These are phyloP conservation scores for Oegoconia quadripuncta DNA, from an alignment of 2,888 invertebrate genomes.

Conservation along the genomic window DNA sequence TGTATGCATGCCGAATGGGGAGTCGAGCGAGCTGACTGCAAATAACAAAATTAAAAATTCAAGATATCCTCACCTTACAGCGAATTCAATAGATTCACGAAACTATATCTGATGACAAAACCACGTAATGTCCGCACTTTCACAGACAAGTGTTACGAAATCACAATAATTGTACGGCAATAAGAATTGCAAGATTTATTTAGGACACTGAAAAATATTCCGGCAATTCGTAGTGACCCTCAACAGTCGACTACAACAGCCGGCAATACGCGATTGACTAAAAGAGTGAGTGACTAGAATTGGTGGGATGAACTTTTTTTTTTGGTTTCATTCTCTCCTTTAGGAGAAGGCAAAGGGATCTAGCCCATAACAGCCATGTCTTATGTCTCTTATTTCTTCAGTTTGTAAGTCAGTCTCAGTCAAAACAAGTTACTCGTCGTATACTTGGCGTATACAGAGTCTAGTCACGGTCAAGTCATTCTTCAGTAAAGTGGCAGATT, in stretches of 20 bases:
- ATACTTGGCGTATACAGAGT: too few species aligned
- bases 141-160: constrained; percentile 47
- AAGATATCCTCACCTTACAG: constrained; percentile 58
- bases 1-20: constrained; percentile 28
- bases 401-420: too few species aligned
- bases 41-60: constrained; percentile 32
- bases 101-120: constrained; percentile 47
- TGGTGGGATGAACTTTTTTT: neutral
- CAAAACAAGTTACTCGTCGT: too few species aligned
- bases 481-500: too few species aligned
- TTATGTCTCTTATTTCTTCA: too few species aligned
- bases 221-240: constrained; percentile 62
- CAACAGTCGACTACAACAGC: constrained; percentile 57
- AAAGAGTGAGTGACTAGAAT: constrained; percentile 18
- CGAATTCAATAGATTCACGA: constrained; percentile 48
- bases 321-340: too few species aligned
- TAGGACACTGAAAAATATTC: constrained; percentile 48
- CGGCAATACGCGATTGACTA: constrained; percentile 63
- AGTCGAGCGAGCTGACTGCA: neutral
- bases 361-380: too few species aligned
- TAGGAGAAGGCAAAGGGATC: too few species aligned
- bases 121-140: constrained; percentile 51
- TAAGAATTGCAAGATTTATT: constrained; percentile 29
- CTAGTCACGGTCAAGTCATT: too few species aligned
- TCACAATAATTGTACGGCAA: constrained; percentile 35